A percentile compares a stretch with the other conserved stretches of the same genome.
Evolutionary conservation across 2,888 invertebrate species (phyloP).

Genomic region (Campoplex nolae): DNA sequence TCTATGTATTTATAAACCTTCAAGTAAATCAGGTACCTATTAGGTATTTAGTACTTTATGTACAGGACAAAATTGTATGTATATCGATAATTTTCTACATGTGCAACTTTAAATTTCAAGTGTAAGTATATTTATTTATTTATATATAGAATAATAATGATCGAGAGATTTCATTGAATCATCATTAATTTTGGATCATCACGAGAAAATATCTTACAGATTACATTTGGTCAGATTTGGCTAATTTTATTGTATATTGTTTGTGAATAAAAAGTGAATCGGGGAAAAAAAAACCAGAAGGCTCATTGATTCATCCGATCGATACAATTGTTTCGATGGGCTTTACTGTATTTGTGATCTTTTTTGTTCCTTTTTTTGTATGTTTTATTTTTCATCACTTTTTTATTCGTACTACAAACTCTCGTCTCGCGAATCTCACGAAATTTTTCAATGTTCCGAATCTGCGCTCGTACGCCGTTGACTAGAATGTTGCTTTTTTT

Average conservation of each 20-base stretch:
- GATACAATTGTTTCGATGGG: constrained; percentile 41
- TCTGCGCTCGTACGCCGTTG: constrained; percentile 64
- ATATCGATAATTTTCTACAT: constrained; percentile 60
- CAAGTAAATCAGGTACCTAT: constrained; percentile 68
- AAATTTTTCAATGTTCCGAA: constrained; percentile 23
- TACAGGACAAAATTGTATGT: constrained; percentile 55
- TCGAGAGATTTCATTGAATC: constrained; percentile 19
- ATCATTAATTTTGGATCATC: constrained; percentile 8
- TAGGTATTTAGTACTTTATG: constrained; percentile 60
- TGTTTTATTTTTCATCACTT: constrained; percentile 57
- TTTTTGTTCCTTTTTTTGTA: constrained; percentile 21
- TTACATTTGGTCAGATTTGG: constrained; percentile 62
- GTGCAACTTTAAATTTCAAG: constrained; percentile 49
- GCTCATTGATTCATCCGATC: constrained; percentile 38
- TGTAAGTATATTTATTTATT: constrained; percentile 13
- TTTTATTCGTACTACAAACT: constrained; percentile 39
- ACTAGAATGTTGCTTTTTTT: constrained; percentile 65
- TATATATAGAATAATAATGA: constrained; percentile 4
- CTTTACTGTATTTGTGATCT: constrained; percentile 17
- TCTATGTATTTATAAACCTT: constrained; percentile 63
- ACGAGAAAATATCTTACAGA: constrained; percentile 33
- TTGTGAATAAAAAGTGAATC: constrained; percentile 25
- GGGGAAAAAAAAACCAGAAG: constrained; percentile 19
- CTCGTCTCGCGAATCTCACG: constrained; percentile 23
- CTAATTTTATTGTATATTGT: constrained; percentile 24